Percentiles rank a stretch among this genome's conserved stretches.
phyloP scores from a whole-genome alignment of 2,797 vertebrate genomes.

The Anabacerthia variegaticeps region DNA sequence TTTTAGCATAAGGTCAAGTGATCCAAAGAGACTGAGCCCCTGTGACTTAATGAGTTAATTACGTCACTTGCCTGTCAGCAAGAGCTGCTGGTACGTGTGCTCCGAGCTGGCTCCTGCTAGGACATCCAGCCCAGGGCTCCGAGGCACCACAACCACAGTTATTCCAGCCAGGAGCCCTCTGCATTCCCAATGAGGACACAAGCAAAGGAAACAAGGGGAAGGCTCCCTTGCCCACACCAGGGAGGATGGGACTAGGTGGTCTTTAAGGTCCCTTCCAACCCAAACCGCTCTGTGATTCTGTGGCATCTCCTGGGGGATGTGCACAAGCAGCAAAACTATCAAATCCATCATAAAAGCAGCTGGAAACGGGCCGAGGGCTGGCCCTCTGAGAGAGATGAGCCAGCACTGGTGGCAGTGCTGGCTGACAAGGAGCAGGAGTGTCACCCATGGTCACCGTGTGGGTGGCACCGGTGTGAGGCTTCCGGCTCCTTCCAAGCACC shows the following conservation, averaged over 20 bases:
- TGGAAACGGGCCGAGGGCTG: not conserved
- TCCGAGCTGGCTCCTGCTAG: not conserved
- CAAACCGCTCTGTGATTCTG: not conserved
- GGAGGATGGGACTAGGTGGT: not conserved
- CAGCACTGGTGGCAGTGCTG: rapidly evolving
- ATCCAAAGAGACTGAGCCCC: not conserved
- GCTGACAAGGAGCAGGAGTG: not conserved
- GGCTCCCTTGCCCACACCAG: not conserved
- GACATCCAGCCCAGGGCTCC: not conserved
- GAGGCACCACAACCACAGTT: not conserved
- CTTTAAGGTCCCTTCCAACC: not conserved
- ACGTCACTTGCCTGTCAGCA: not conserved
- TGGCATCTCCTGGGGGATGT: not conserved
- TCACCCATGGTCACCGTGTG: rapidly evolving
- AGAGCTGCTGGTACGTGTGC: not conserved
- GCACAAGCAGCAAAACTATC: not conserved
- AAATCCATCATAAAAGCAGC: not conserved
- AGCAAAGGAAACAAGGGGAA: not conserved
- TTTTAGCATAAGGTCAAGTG: constrained; percentile 2
- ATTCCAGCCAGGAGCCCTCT: not conserved
- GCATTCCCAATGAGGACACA: not conserved
- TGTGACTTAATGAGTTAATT: constrained; percentile 35
- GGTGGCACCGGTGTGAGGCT: rapidly evolving
- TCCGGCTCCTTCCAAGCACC: not conserved
- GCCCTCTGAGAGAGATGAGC: not conserved